These are phyloP conservation scores for Psilopogon haemacephalus DNA, from an alignment of 2,113 vertebrate species.

Conservation along the genomic window DNA sequence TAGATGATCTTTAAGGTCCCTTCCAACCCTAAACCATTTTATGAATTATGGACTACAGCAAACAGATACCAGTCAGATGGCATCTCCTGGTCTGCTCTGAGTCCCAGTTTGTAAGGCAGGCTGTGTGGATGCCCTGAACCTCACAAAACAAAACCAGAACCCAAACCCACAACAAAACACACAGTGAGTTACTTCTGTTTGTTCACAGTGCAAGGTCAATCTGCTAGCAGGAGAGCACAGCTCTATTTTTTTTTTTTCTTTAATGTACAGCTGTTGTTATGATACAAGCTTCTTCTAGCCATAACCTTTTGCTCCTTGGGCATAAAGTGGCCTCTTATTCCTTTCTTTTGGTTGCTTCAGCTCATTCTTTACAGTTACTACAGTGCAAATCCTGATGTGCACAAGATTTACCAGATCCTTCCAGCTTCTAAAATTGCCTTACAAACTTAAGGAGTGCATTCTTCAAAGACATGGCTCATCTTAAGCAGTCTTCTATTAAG, in stretches of 20 bases:
- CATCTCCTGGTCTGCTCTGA: constrained; percentile 94
- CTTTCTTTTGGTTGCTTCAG: background rate
- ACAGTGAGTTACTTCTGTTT: background rate
- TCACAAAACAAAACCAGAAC: constrained; percentile 41
- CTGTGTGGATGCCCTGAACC: constrained; percentile 91
- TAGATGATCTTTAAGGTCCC: too few relatives aligned
- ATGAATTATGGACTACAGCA: constrained; percentile 78
- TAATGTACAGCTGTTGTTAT: background rate
- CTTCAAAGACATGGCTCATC: too few relatives aligned
- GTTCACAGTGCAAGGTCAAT: background rate
- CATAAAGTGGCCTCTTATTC: background rate
- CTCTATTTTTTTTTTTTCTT: background rate
- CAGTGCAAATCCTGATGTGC: background rate
- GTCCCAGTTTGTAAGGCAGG: constrained; percentile 91
- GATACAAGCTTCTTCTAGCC: background rate
- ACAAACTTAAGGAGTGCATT: background rate
- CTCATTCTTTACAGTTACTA: background rate
- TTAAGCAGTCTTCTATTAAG: too few relatives aligned
- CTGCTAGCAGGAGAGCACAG: background rate
- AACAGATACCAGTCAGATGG: constrained; percentile 91
- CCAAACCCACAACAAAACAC: background rate
- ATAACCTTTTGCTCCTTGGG: background rate
- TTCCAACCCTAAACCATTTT: too few relatives aligned
- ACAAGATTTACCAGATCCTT: background rate
- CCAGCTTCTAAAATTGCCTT: background rate